Evolutionary conservation across 2,888 invertebrate species (phyloP), one percentile per base, ranked within the genome.

Genomic region (Clivina fossor): DNA sequence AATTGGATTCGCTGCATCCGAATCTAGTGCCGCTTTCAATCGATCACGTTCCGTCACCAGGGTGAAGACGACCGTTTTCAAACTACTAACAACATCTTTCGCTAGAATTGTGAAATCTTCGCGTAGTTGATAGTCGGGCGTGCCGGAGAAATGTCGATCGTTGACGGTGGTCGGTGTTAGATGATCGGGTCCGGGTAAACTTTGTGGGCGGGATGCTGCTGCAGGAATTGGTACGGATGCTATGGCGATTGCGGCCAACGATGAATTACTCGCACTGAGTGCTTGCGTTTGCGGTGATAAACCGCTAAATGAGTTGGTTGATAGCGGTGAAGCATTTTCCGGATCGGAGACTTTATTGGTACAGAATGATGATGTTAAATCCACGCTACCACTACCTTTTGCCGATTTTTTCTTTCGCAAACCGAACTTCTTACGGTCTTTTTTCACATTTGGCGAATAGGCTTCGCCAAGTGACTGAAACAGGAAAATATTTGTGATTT

Each of bases 381-480:
- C 84, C 1, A 82, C 80, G 18, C 83, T 82, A n/a, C n/a, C n/a
- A 7, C 81, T 80, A 55, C 82, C 82, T 63, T 83, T 83, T 62
- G 76, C 77, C 11, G 78, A 80, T 64, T 85, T 85, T 72, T 85
- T 85, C 74, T 84, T 84, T 56, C 84, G 77, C 22, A 85, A 74
- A 1, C 84, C 84, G 67, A 86, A 86, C 69, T 84, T 83, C 67
- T 82, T 81, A 1, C 84, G 76, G 64, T 84, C 84, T 65, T 85
- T 85, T 69, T 85, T 85, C 3, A 84, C 80, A 66, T 78, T 83
- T 0, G 84, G 83, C 1, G 81, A 82, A 2, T 80, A 78, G 54
- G 81, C 81, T 62, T 82, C 82, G 49, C 79, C 62, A 4, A 79
- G 76, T 19, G 79, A 79, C 79, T 79, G 67, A 3, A 49, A 59